Evolutionary conservation across 2,797 vertebrate genomes (phyloP).

Genomic region (Spondyliosoma cantharus): DNA sequence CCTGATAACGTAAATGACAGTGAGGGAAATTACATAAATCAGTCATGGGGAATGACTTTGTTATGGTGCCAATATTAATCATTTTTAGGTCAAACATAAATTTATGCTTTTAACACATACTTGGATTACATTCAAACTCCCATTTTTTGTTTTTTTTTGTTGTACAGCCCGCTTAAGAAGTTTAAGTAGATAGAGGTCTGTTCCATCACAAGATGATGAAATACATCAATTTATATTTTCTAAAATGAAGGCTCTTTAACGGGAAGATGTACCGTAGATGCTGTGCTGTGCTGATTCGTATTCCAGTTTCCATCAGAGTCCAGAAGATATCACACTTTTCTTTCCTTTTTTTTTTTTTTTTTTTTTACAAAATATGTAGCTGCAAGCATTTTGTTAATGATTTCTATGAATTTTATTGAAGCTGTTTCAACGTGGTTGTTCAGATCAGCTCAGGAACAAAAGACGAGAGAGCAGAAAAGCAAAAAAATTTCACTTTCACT

Average conservation of each 20-base stretch:
- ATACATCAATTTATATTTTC: conserved; percentile 61
- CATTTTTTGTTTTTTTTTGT: conserved; percentile 29
- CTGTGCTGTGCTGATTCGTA: conserved; percentile 53
- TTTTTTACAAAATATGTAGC: conserved; percentile 6
- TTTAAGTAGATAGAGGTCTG: conserved; percentile 63
- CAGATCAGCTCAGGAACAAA: conserved; percentile 10
- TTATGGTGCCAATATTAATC: conserved; percentile 70
- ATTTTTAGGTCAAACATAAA: conserved; percentile 67
- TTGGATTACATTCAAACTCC: conserved; percentile 55
- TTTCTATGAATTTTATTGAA: conserved; percentile 19
- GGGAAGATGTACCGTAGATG: conserved; percentile 39
- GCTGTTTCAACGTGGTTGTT: not conserved
- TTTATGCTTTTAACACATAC: conserved; percentile 61
- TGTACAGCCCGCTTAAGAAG: conserved; percentile 37
- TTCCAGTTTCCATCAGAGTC: conserved; percentile 37
- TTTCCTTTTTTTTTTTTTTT: too few species aligned
- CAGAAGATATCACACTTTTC: conserved; percentile 5
- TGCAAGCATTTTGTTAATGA: conserved; percentile 15
- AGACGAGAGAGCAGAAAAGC: not conserved
- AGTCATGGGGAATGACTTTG: conserved; percentile 61
- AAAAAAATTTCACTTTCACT: not conserved
- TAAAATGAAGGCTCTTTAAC: conserved; percentile 58
- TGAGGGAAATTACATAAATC: conserved; percentile 69
- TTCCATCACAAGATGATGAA: conserved; percentile 68
- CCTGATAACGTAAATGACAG: conserved; percentile 65